Base-by-base conservation (phyloP, 2,888 invertebrate genomes). In the Xylota sylvarum region DNA sequence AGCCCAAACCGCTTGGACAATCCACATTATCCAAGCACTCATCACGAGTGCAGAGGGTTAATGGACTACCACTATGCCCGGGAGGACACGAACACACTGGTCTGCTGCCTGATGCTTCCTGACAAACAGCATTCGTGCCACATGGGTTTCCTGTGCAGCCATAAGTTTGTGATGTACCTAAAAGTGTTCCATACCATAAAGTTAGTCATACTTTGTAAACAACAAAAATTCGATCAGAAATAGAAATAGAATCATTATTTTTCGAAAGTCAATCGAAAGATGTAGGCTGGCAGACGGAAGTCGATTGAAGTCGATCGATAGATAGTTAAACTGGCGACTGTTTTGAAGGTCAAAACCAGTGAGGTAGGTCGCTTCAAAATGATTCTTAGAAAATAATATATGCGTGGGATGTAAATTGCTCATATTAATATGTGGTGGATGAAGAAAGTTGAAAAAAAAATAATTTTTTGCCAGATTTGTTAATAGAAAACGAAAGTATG, bases 51-150 rank as follows among this genome's bases (percentile, higher is more conserved):
- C 97, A 97, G 88, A 94, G 94, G 0, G 94, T 93, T 81, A 96
- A 93, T 0, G 97, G 97, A 92, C 97, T 97, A 35, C 97, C 97
- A 88, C 95, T 95, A 91, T 97, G 95, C 0, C 97, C 96, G 9
- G 96, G 95, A 88, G 96, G 93, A 89, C 97, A 97, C 27, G 96
- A 96, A 90, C 97, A 97, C 5, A 97, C 96, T 0, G 97, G 96
- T 69, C 96, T 93, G 87, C 96, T 96, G 88, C 95, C 95, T 88
- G 94, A 93, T 83, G 94, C 92, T 86, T 93, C 92, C 84, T 94
- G 94, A 89, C 96, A 96, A 85, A 95, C 94, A 2, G 96, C 95
- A 52, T 95, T 95, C 6, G 94, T 94, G 2, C 96, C 96, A 89
- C 96, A 96, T 0, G 95, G 95, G 90, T 93, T 93, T 1, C 94